Conservation (phyloP, 2,113 vertebrate species). For the Mus spicilegus region DNA sequence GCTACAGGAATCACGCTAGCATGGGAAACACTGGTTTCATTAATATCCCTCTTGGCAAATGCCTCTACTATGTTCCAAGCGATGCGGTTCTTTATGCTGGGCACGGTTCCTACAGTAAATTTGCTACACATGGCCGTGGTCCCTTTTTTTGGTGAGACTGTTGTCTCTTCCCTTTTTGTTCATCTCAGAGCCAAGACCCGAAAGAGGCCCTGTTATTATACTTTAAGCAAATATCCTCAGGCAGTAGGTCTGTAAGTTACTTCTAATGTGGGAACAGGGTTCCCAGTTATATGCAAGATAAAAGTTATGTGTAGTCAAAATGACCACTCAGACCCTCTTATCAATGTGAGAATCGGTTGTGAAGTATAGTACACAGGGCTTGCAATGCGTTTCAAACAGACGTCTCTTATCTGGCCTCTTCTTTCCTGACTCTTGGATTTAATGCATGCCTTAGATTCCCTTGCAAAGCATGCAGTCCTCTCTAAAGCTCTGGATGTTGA, state of each 20-base stretch:
- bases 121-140: neutral
- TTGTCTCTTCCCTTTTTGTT: neutral
- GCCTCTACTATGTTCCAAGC: neutral
- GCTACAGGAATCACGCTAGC: neutral
- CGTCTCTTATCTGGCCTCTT: neutral
- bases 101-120: neutral
- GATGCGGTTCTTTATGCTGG: neutral
- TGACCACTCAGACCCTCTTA: constrained; percentile 17
- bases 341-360: neutral
- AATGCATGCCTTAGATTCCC: neutral
- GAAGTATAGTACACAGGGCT: neutral
- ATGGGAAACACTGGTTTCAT: neutral
- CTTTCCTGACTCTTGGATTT: neutral
- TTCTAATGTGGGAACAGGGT: neutral
- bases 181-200: neutral
- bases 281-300: neutral
- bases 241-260: neutral
- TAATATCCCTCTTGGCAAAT: neutral
- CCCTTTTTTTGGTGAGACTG: neutral
- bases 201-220: neutral
- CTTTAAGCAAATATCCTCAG: neutral
- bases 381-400: neutral
- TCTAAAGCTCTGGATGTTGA: fast-evolving
- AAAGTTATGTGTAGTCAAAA: neutral
- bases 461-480: neutral